A percentile compares a stretch with the other conserved stretches of the same genome.
These are phyloP conservation scores for Amphipyra tragopoginis DNA, from an alignment of 2,888 invertebrate genomes.

Conservation along the genomic window DNA sequence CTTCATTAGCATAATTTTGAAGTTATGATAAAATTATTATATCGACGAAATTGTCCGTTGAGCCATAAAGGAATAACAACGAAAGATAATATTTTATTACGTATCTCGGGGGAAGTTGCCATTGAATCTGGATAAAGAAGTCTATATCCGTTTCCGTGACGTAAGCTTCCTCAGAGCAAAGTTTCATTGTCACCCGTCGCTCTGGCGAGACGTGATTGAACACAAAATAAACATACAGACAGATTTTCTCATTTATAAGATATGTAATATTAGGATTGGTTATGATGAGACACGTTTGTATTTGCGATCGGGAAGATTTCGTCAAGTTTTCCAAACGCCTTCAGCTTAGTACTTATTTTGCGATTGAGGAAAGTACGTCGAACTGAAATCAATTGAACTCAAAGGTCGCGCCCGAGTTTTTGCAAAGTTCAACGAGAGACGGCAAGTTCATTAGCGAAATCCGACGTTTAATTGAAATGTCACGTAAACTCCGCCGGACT, in stretches of 20 bases:
- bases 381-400: conserved; percentile 70
- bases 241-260: conserved; percentile 32
- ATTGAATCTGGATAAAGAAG: conserved; percentile 44
- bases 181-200: conserved; percentile 41
- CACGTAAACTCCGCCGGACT: conserved; percentile 68
- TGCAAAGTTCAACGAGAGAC: conserved; percentile 68
- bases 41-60: conserved; percentile 46
- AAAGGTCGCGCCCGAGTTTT: conserved; percentile 69
- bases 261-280: conserved; percentile 33
- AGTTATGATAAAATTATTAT: conserved; percentile 54
- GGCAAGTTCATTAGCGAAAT: conserved; percentile 77
- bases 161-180: conserved; percentile 46
- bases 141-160: conserved; percentile 36
- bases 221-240: conserved; percentile 37
- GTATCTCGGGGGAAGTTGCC: conserved; percentile 36
- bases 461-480: conserved; percentile 80
- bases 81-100: conserved; percentile 53
- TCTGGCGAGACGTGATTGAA: conserved; percentile 37
- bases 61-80: conserved; percentile 50
- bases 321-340: conserved; percentile 9
- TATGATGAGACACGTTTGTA: conserved; percentile 3
- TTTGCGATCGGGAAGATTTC: conserved; percentile 5
- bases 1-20: conserved; percentile 58
- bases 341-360: conserved; percentile 17
- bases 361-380: conserved; percentile 41